Conservation (phyloP, 2,797 vertebrate genomes). For the Coranthus polyacanthus region DNA sequence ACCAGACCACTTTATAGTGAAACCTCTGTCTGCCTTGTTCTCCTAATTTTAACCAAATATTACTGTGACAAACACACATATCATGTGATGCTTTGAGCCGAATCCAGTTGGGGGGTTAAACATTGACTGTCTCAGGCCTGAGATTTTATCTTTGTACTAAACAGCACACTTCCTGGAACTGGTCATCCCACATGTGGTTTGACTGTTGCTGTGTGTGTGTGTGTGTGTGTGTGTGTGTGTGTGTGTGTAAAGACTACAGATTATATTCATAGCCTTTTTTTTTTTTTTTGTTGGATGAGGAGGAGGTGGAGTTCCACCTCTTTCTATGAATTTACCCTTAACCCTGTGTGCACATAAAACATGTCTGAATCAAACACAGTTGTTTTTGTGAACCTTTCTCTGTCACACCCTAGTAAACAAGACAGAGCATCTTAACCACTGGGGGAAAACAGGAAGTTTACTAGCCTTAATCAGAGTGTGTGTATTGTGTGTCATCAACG, state of each 20-base stretch:
- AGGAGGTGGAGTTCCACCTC: too few relatives aligned
- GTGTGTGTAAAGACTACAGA: background rate
- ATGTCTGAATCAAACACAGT: slow-evolving; percentile 1
- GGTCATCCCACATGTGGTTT: slow-evolving; percentile 12
- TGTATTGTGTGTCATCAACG: slow-evolving; percentile 41
- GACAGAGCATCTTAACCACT: slow-evolving; percentile 62
- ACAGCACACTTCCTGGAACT: slow-evolving; percentile 69
- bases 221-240: too few relatives aligned
- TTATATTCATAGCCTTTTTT: background rate
- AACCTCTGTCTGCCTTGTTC: slow-evolving; percentile 29
- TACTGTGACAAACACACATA: slow-evolving; percentile 26
- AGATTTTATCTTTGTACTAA: slow-evolving; percentile 70
- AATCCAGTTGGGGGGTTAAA: slow-evolving; percentile 64
- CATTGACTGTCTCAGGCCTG: slow-evolving; percentile 61
- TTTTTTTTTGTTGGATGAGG: too few relatives aligned
- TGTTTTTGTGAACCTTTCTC: slow-evolving; percentile 35
- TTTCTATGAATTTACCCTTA: slow-evolving; percentile 1
- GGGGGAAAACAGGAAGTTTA: slow-evolving; percentile 64
- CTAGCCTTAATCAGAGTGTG: slow-evolving; percentile 43
- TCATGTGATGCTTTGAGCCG: slow-evolving; percentile 67
- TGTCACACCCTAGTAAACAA: slow-evolving; percentile 72
- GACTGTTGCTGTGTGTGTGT: background rate
- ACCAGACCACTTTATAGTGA: slow-evolving; percentile 25
- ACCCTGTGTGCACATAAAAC: background rate
- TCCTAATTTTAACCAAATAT: slow-evolving; percentile 28